Base-by-base conservation (phyloP, 35 echinoderm and acorn worm species). In the Apostichopus parvimensis region DNA sequence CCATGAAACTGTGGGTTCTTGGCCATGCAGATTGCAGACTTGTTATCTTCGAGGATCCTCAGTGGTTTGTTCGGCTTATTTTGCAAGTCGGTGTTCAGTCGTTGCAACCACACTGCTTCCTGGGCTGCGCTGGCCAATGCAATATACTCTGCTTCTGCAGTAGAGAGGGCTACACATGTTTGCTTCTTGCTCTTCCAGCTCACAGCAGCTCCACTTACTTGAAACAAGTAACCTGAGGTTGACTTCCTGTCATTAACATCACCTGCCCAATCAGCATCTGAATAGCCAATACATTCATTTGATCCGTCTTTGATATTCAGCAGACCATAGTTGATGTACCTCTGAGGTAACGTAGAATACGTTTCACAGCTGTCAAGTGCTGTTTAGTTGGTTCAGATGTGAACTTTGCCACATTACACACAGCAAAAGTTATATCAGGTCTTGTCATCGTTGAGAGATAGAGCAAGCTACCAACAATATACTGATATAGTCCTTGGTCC, bases 71-170 rank as follows among this genome's bases (percentile, higher is more conserved):
- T 83, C 21, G 10, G 24, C 53, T 83, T n/a, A 83, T 45, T 45
- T 83, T 10, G 21, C 80, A 52, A 45, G 80, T 13, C 6, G 53
- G 10, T 83, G 80, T 83, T n/a, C 21, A 83, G 24, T 83, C 80
- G 24, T 83, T 10, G 80, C 80, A 88, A 68, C 10, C 57, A 88
- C 11, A 68, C 25, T 12, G 86, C 86, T 71, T 66, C 55, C 25
- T 88, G 86, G 6, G n/a, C 86, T 28, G 86, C 86, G 66, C 86
- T 88, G 59, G 86, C 86, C 65, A 88, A 26, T 22, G 86, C 20
- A n/a, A 25, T 25, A 25, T 25, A 25, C 24, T 25, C 24, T 25
- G 24, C 24, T 25, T 25, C 24, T 25, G 24, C 57, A 18, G 86
- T 88, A 22, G 64, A 88, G 8, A 88, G 65, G 5, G 86, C 86